Base-by-base conservation (phyloP, 2,113 vertebrate species). In the Peromyscus californicus region DNA sequence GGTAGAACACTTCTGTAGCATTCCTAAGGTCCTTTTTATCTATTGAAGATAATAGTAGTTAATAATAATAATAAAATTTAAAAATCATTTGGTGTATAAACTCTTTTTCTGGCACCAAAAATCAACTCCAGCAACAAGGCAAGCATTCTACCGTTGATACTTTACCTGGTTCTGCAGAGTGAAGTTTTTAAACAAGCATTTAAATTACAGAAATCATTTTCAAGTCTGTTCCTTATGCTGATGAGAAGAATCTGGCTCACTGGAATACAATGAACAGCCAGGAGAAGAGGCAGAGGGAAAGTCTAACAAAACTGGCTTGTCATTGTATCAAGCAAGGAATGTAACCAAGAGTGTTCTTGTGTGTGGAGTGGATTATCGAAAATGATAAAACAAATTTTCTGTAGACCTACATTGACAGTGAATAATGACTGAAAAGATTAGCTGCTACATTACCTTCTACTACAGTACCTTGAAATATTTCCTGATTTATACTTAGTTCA, bases 101-200 rank as follows among this genome's bases (percentile, higher is more conserved):
- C 8, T 67, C 24, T 51, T 36, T 69, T 70, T 67, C 29, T 36
- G 45, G 19, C 19, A 26, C 45, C 7, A 3, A 67, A 33, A 69
- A 69, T 87, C 45, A 87, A 69, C 10, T 24, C 11, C 19, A 87
- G 42, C 21, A 59, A 19, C 11, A 45, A 87, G 45, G 19, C 19
- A 70, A 70, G 31, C 7, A 36, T 51, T 69, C 65, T 87, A 15
- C 3, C 84, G 22, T 4, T 22, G 19, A 51, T 86, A 36, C 16
- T 22, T 17, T 36, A 48, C 65, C 15, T 67, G 39, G 65, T 51
- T 65, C 61, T 33, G 2, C 24, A 86, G 26, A n/a, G 57, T 69
- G 33, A 59, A 94, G 22, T 80, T 90, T 96, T 94, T 63, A 95
- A 91, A 86, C 16, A 69, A 79, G 78, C 19, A 83, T 94, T 96